A percentile compares a stretch with the other conserved stretches of the same genome.
Evolutionary conservation across 2,113 vertebrate species (phyloP).

Genomic region (Oophaga pumilio): DNA sequence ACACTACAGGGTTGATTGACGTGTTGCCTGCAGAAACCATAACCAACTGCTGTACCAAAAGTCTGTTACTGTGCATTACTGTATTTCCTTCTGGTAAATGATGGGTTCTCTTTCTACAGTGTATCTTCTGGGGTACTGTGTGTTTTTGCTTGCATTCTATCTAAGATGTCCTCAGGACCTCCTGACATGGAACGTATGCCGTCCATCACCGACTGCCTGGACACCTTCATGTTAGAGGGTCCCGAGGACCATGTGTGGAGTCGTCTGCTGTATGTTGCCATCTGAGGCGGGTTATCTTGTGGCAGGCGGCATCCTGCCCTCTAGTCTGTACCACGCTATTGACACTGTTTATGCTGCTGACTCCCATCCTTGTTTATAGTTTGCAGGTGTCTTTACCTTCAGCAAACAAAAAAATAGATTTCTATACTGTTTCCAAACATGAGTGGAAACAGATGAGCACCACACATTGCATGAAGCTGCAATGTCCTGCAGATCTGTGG

Average conservation of each 20-base stretch:
- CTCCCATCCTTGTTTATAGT: slow-evolving; percentile 4
- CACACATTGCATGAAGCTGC: slow-evolving; percentile 32
- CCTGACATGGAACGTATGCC: not conserved
- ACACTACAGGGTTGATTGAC: slow-evolving; percentile 3
- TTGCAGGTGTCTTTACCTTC: not conserved
- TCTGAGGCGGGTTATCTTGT: no score
- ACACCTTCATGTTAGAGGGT: not conserved
- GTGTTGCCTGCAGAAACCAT: slow-evolving; percentile 27
- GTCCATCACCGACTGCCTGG: not conserved
- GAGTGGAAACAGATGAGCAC: not conserved
- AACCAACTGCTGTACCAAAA: slow-evolving; percentile 42
- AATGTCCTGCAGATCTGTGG: not conserved
- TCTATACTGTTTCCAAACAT: slow-evolving; percentile 23
- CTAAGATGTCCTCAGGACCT: not conserved
- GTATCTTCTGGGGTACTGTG: not conserved
- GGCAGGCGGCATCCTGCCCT: not conserved
- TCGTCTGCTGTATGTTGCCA: not conserved
- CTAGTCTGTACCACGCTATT: not conserved
- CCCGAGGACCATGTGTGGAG: not conserved
- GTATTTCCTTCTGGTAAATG: slow-evolving; percentile 10
- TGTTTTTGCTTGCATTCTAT: slow-evolving; percentile 6
- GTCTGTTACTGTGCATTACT: slow-evolving; percentile 22
- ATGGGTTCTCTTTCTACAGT: not conserved
- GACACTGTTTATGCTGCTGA: slow-evolving; percentile 3
- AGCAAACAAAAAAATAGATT: not conserved